Percentiles rank a stretch among this genome's conserved stretches.
Conservation (phyloP, 1,140 invertebrate genomes). For the Patella vulgata region DNA sequence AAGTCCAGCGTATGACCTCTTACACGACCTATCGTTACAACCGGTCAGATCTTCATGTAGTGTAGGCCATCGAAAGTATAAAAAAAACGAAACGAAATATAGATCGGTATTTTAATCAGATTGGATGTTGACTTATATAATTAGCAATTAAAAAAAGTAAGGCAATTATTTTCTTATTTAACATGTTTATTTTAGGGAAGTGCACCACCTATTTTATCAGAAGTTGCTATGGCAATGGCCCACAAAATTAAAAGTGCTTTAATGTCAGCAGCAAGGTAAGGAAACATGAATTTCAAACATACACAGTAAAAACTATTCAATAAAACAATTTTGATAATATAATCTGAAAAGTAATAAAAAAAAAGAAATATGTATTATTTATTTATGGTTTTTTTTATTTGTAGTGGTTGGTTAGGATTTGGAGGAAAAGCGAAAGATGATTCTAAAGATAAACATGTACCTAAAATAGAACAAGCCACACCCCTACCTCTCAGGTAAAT, state of each 20-base stretch:
- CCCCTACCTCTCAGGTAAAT: slow-evolving; percentile 60
- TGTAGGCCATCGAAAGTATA: no score
- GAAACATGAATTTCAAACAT: slow-evolving; percentile 51
- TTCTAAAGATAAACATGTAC: slow-evolving; percentile 58
- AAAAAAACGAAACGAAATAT: no score
- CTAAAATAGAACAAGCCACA: slow-evolving; percentile 70
- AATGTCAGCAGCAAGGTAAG: slow-evolving; percentile 80
- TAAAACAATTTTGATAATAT: neutral
- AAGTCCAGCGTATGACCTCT: no score
- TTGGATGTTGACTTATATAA: no score
- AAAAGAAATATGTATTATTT: no score
- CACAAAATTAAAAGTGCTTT: slow-evolving; percentile 84
- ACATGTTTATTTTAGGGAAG: slow-evolving; percentile 74
- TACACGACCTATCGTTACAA: no score
- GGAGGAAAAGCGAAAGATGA: slow-evolving; percentile 53
- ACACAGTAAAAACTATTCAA: neutral
- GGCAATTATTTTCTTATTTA: no score
- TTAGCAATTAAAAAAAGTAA: no score
- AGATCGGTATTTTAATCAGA: no score
- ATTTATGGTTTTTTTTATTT: slow-evolving; percentile 1
- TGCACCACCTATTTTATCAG: slow-evolving; percentile 77
- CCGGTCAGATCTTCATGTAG: no score
- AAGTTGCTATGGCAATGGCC: slow-evolving; percentile 89
- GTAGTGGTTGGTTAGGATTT: slow-evolving; percentile 67
- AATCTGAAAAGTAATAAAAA: no score